Conservation (phyloP, 64 coral and sea anemone genomes). For the Stichodactyla helianthus region DNA sequence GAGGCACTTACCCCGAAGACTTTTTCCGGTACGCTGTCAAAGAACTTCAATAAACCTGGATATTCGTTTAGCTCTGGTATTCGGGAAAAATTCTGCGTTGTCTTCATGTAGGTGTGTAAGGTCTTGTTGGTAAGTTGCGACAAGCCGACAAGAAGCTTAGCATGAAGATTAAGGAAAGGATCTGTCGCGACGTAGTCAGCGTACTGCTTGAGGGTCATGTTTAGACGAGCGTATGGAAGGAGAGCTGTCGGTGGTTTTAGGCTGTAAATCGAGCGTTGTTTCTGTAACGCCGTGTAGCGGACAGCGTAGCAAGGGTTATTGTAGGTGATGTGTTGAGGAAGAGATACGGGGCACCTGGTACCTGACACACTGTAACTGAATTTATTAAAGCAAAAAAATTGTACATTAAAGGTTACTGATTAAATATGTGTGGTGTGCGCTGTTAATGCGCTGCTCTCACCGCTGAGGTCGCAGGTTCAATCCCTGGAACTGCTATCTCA, state of each 20-base stretch:
- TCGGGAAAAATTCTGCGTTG: background rate
- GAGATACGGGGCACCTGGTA: slow-evolving; percentile 6
- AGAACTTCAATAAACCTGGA: background rate
- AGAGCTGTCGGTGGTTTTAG: background rate
- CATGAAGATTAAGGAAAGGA: background rate
- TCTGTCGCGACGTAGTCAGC: background rate
- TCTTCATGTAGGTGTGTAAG: background rate
- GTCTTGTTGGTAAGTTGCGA: background rate
- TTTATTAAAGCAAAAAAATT: too few relatives aligned
- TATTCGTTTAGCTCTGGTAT: slow-evolving; percentile 6
- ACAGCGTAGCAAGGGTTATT: background rate
- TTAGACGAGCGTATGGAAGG: background rate
- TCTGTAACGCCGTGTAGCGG: background rate
- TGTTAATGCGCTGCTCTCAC: too few relatives aligned
- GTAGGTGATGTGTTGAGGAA: background rate
- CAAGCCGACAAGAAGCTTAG: background rate
- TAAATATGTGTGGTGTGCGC: too few relatives aligned
- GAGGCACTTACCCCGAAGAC: background rate
- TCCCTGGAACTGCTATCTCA: too few relatives aligned
- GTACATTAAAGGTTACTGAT: too few relatives aligned
- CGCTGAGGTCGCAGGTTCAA: too few relatives aligned
- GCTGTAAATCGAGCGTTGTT: background rate
- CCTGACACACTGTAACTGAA: background rate
- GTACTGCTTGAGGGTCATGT: background rate
- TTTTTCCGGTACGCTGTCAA: background rate